These are phyloP conservation scores for Cyclura pinguis DNA, from an alignment of 2,797 vertebrate genomes.

Conservation along the genomic window DNA sequence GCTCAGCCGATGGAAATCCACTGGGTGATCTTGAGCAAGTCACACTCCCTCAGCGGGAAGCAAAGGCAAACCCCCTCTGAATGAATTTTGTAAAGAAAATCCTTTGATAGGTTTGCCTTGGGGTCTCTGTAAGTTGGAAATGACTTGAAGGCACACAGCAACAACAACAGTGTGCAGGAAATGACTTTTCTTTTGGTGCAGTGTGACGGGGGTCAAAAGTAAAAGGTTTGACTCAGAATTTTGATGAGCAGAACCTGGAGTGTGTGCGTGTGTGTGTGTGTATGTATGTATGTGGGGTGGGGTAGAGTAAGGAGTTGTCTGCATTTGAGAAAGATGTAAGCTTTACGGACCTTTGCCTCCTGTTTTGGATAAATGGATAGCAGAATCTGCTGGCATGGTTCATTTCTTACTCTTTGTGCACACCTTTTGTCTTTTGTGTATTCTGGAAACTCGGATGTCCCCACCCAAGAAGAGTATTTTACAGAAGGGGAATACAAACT, in stretches of 20 bases:
- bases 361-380: neutral
- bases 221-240: constrained; percentile 32
- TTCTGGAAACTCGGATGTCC: neutral
- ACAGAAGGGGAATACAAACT: neutral
- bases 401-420: neutral
- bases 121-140: too few species aligned
- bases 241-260: constrained; percentile 5
- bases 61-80: too few species aligned
- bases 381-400: neutral
- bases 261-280: too few species aligned
- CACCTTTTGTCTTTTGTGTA: neutral
- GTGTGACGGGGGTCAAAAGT: constrained; percentile 9
- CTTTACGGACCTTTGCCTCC: neutral
- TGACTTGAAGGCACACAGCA: too few species aligned
- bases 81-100: too few species aligned
- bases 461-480: neutral
- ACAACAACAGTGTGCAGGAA: neutral
- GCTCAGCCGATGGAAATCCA: too few species aligned
- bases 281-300: too few species aligned
- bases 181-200: constrained; percentile 23
- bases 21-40: too few species aligned
- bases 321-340: neutral
- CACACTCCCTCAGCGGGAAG: too few species aligned
- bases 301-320: too few species aligned
- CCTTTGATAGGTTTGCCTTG: too few species aligned